Evolutionary conservation across 92 coral and sea anemone genomes (phyloP).

Genomic region (Epizoanthus rinbou): DNA sequence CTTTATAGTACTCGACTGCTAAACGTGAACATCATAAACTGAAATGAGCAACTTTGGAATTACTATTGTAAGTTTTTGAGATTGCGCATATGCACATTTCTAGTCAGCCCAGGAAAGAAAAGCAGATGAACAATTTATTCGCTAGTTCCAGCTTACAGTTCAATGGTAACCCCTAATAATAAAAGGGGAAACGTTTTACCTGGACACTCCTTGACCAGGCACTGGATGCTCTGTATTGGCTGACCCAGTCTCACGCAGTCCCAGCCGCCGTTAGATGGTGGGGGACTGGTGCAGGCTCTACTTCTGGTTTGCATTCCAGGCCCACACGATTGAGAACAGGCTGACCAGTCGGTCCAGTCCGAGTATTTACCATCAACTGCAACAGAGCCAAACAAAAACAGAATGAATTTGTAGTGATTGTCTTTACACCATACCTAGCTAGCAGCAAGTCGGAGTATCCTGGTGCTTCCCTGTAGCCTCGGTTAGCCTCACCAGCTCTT

Average conservation of each 20-base stretch:
- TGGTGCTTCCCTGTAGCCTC: too few species aligned
- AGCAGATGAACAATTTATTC: too few species aligned
- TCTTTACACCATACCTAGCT: too few species aligned
- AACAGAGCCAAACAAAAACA: background rate
- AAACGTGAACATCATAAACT: too few species aligned
- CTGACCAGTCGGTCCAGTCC: conserved; percentile 82
- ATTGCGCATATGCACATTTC: too few species aligned
- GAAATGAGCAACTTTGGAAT: too few species aligned
- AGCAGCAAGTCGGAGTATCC: too few species aligned
- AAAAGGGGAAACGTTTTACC: conserved; percentile 43
- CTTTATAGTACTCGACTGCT: too few species aligned
- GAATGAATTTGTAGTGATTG: background rate
- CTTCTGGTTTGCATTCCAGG: conserved; percentile 78
- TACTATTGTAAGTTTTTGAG: too few species aligned
- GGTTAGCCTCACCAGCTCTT: too few species aligned
- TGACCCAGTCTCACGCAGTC: conserved; percentile 86
- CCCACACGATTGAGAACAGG: conserved; percentile 88
- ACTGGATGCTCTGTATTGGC: conserved; percentile 73
- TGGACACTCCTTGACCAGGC: conserved; percentile 89
- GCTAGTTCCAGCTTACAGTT: too few species aligned
- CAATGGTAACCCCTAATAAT: background rate
- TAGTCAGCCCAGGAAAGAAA: too few species aligned
- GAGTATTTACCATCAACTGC: conserved; percentile 88
- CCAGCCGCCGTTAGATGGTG: conserved; percentile 87
- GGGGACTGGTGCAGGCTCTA: conserved; percentile 89